Base-by-base conservation (phyloP, 2,113 vertebrate genomes). In the Anolis carolinensis region DNA sequence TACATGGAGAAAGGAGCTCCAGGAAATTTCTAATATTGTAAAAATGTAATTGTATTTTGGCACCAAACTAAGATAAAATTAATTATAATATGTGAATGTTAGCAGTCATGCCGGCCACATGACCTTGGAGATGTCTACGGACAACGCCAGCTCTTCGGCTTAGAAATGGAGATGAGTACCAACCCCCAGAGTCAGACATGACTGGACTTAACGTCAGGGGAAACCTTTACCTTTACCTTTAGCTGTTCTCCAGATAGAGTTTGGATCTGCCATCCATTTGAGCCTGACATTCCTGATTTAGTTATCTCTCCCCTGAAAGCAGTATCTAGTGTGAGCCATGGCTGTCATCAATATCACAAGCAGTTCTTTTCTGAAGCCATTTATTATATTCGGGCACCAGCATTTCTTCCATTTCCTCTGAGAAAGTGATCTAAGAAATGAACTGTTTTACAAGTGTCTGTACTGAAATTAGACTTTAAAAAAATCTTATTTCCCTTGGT, bases 311-410 rank as follows among this genome's bases (percentile, higher is more conserved):
- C 27, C 27, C 7, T 72, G 21, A 16, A 82, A 68, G 67, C 14
- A 71, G 44, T n/a, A n/a, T n/a, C n/a, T n/a, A n/a, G n/a, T 81
- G n/a, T 13, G 25, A 81, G 23, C n/a, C 23, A 18, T 67, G 59
- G 67, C 59, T 81, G n/a, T 21, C 18, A 30, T n/a, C 67, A 34
- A 34, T 55, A 55, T 55, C 44, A 55, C 48, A 30, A 67, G 8
- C 18, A 18, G 44, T 25, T 71, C 48, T 71, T 23, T 32, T 39
- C 39, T 32, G n/a, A 18, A 3, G 30, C 32, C 44, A 36, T 84
- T 78, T 36, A 70, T 81, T 32, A 81, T 71, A 81, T 71, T 79
- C 34, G 79, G 55, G 25, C 44, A 55, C 20, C n/a, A 78, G 50
- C 1, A 79, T 39, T 85, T 79, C 32, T 70, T 79, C 65, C 16